These are phyloP conservation scores for Gallinago stenura DNA, from an alignment of 2,797 vertebrate species.

Conservation along the genomic window DNA sequence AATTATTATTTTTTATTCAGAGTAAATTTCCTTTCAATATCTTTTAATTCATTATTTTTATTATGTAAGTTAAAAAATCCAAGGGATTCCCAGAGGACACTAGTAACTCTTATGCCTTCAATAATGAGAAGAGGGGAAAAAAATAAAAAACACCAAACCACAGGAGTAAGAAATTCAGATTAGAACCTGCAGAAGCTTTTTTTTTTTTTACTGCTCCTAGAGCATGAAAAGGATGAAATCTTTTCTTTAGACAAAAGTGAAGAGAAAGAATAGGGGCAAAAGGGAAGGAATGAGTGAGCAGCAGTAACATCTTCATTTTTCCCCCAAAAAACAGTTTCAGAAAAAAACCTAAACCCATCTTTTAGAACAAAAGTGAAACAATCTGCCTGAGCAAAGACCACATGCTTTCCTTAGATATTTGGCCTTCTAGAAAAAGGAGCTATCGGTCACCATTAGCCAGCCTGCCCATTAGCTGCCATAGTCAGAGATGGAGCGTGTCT, in stretches of 20 bases:
- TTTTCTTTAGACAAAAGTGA: neutral
- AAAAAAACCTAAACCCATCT: neutral
- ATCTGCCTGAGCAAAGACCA: neutral
- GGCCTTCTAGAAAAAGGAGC: neutral
- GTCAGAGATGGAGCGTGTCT: fast-evolving
- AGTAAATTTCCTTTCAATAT: neutral
- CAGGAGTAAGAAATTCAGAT: neutral
- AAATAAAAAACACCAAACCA: too few species aligned
- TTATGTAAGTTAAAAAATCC: neutral
- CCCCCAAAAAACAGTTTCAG: neutral
- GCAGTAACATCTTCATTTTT: neutral
- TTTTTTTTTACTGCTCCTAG: neutral
- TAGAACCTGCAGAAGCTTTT: neutral
- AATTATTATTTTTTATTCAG: neutral
- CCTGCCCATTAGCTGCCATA: neutral
- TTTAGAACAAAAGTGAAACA: neutral
- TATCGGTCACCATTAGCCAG: fast-evolving
- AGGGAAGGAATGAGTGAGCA: neutral
- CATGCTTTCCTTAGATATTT: neutral
- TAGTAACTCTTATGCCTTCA: neutral
- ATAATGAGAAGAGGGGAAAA: fast-evolving
- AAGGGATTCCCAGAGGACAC: neutral
- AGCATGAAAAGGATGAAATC: neutral
- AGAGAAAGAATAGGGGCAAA: neutral
- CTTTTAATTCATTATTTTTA: neutral